Evolutionary conservation across 2,888 invertebrate genomes (phyloP).

Genomic region (Griposia aprilina): DNA sequence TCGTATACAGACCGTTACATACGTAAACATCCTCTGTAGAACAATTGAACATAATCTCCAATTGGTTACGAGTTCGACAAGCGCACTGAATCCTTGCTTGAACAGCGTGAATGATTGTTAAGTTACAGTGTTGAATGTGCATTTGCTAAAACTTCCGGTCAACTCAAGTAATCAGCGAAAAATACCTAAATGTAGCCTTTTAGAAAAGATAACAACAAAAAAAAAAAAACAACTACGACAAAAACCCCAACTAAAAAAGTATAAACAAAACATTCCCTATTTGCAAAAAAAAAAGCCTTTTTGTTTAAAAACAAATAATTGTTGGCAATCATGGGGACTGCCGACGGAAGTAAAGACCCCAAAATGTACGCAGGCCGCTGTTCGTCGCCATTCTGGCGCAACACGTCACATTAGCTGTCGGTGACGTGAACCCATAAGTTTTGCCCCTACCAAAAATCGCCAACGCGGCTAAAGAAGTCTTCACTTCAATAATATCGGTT

Average conservation of each 20-base stretch:
- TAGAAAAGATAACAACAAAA: not conserved
- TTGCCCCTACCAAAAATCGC: too few relatives aligned
- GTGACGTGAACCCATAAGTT: too few relatives aligned
- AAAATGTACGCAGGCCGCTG: too few relatives aligned
- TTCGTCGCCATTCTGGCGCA: too few relatives aligned
- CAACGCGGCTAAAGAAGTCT: too few relatives aligned
- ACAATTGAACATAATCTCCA: slow-evolving; percentile 42
- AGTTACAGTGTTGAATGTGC: not conserved
- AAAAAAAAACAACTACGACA: not conserved
- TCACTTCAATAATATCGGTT: not conserved
- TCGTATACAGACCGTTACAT: not conserved
- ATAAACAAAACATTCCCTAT: not conserved
- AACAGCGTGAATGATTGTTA: slow-evolving; percentile 10
- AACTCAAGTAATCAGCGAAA: not conserved
- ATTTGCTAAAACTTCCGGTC: not conserved
- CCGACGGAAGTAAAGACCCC: too few relatives aligned
- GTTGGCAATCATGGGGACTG: too few relatives aligned
- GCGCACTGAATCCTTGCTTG: slow-evolving; percentile 11
- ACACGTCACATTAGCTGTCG: too few relatives aligned
- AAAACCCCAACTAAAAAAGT: not conserved
- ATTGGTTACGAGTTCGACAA: slow-evolving; percentile 31
- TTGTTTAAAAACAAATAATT: too few relatives aligned
- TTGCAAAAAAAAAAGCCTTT: too few relatives aligned
- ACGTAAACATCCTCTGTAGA: slow-evolving; percentile 22
- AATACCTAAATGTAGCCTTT: not conserved